Percentiles rank a stretch among this genome's conserved stretches.
These are phyloP conservation scores for Myotis davidii DNA, from an alignment of 2,113 vertebrate genomes.

Conservation along the genomic window DNA sequence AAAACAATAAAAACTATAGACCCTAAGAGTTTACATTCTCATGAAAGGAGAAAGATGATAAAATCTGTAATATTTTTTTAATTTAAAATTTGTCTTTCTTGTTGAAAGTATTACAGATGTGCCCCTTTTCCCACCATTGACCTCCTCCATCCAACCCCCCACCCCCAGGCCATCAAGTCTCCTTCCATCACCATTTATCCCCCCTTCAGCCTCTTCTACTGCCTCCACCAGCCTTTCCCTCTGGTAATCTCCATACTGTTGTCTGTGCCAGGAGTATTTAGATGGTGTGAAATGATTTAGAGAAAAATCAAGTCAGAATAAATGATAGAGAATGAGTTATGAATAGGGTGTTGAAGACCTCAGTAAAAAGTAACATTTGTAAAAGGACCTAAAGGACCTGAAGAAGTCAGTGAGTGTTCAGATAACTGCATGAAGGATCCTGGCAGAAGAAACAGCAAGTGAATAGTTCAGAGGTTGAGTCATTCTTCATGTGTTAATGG, in stretches of 20 bases:
- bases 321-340: slow-evolving; percentile 3
- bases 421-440: neutral
- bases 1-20: neutral
- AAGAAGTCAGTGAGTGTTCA: neutral
- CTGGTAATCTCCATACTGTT: neutral
- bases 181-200: neutral
- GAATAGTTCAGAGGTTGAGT: neutral
- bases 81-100: too few relatives aligned
- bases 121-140: too few relatives aligned
- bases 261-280: neutral
- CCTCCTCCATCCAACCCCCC: too few relatives aligned
- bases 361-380: slow-evolving; percentile 1
- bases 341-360: neutral
- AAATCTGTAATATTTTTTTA: neutral
- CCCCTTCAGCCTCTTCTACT: neutral
- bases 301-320: neutral
- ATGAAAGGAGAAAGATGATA: neutral
- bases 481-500: neutral
- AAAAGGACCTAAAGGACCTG: neutral
- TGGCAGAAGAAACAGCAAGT: neutral
- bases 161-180: neutral
- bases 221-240: neutral
- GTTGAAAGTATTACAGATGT: too few relatives aligned
- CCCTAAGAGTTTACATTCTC: neutral
- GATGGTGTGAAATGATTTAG: slow-evolving; percentile 1